Evolutionary conservation across 2,797 vertebrate genomes (phyloP), one percentile per base, ranked within the genome.

Genomic region (Onychomys torridus): DNA sequence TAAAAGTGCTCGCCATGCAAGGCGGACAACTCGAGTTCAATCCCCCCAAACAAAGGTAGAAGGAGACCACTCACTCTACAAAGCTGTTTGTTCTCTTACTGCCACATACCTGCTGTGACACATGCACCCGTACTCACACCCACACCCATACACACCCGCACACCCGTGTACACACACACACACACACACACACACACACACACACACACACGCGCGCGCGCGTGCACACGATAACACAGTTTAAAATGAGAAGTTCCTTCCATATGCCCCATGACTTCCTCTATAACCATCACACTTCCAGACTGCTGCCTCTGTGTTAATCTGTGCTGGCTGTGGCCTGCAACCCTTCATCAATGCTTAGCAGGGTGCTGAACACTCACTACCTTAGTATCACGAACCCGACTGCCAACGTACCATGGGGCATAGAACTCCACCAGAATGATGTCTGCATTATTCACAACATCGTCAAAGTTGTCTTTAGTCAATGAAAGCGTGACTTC

Each of bases 391-490:
- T 55, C 21, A 16, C 0, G 2, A 32, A 59, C 52, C 8, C 0
- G n/a, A 71, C 9, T n/a, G 82, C 82, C 52, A 81, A 96, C 99
- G 98, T 98, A 99, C 99, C 99, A 99, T 0, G 99, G 99, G 87
- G 99, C 99, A 43, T 99, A 99, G 97, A 99, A 99, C 98, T 99
- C 99, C 97, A 99, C 99, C 96, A 99, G 98, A 97, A 99, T 99
- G 97, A 99, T 99, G 97, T 99, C 99, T 12, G 99, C 99, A 0
- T 98, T 97, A 57, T 99, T 99, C 43, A 99, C 99, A 0, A 98
- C 98, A 0, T 99, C 99, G 0, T 99, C 99, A 95, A 99, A 99
- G 98, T 99, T 99, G 93, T 99, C 99, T 81, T 99, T 99, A 11
- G 99, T 99, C 97, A 99, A 98, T 46, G 99, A 99, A 61, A 99